These are phyloP conservation scores for Sesamia inferens DNA, from an alignment of 2,888 invertebrate genomes.

Conservation along the genomic window DNA sequence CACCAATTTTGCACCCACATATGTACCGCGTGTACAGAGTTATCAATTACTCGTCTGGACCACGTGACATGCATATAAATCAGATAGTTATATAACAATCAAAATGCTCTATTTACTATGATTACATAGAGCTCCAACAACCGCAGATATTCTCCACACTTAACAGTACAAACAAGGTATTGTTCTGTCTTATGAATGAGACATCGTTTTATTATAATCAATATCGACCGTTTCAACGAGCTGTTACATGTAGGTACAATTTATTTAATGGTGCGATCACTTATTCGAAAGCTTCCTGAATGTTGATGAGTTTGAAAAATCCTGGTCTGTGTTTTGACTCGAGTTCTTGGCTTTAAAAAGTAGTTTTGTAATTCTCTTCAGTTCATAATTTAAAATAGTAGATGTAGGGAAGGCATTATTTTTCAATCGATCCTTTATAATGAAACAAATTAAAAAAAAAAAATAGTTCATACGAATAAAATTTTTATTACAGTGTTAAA, in stretches of 20 bases:
- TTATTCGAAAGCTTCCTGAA: slow-evolving; percentile 17
- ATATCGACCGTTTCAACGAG: slow-evolving; percentile 35
- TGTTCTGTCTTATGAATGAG: slow-evolving; percentile 47
- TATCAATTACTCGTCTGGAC: slow-evolving; percentile 58
- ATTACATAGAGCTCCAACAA: slow-evolving; percentile 43
- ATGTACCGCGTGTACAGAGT: slow-evolving; percentile 32
- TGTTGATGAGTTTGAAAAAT: neutral
- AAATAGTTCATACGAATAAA: slow-evolving; percentile 4
- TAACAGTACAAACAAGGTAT: slow-evolving; percentile 50
- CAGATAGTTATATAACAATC: slow-evolving; percentile 63
- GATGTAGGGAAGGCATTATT: too few species aligned
- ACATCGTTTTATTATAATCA: slow-evolving; percentile 47
- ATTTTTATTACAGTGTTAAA: slow-evolving; percentile 3
- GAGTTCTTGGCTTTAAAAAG: neutral
- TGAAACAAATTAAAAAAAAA: too few species aligned
- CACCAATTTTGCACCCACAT: slow-evolving; percentile 44
- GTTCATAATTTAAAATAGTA: neutral
- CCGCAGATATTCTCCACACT: slow-evolving; percentile 47
- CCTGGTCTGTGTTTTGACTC: neutral
- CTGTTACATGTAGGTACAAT: slow-evolving; percentile 11
- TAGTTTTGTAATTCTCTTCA: neutral
- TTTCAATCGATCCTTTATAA: neutral
- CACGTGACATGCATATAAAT: slow-evolving; percentile 62
- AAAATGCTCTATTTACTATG: slow-evolving; percentile 52
- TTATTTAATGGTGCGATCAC: slow-evolving; percentile 9